Conservation (phyloP, 2,113 vertebrate genomes). For the Misgurnus anguillicaudatus region DNA sequence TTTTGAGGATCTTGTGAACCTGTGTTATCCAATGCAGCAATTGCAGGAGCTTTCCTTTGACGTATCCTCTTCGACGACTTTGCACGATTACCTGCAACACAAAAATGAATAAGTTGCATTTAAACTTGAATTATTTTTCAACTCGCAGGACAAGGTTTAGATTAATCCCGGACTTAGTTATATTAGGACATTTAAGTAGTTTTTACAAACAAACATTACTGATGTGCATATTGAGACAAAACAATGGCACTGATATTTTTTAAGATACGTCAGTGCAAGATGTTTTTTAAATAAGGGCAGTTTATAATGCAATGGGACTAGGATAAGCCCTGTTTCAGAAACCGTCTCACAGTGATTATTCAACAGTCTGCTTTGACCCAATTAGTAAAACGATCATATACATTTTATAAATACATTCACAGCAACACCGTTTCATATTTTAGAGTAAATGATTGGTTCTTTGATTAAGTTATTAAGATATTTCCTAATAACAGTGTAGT, state of each 20-base stretch:
- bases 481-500: no score
- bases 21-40: conserved; percentile 60
- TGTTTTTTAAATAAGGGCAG: no score
- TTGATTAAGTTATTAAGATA: no score
- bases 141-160: not conserved
- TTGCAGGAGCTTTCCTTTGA: conserved; percentile 65
- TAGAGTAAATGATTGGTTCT: not conserved
- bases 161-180: not conserved
- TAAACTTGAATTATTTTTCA: not conserved
- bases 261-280: no score
- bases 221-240: no score
- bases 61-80: conserved; percentile 66
- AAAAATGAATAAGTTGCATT: conserved; percentile 47
- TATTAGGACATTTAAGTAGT: no score
- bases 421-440: not conserved
- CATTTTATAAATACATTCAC: not conserved
- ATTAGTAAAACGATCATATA: not conserved
- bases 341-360: not conserved
- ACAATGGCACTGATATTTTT: no score
- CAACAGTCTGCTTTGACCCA: not conserved
- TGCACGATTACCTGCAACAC: conserved; percentile 65
- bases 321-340: not conserved
- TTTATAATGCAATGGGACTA: no score
- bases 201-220: no score
- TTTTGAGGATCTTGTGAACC: conserved; percentile 57